phyloP scores from a whole-genome alignment of 2,888 invertebrate species.

The Pycnomerus fuliginosus region DNA sequence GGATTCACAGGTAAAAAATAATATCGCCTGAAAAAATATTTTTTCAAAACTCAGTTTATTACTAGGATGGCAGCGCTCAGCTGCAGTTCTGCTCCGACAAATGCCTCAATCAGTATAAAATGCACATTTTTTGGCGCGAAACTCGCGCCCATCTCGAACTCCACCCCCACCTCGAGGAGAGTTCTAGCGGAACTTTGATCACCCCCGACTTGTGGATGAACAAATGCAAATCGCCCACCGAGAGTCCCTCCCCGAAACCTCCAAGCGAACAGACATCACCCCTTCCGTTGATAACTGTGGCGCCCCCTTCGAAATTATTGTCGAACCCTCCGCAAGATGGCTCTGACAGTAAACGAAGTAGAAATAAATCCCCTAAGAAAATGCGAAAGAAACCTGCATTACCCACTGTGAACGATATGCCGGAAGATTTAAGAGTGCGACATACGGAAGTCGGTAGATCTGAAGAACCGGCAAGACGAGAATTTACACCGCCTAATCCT shows the following conservation, averaged over 20 bases:
- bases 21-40: not conserved
- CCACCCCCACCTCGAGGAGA: slow-evolving; percentile 60
- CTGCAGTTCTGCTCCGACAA: slow-evolving; percentile 90
- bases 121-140: slow-evolving; percentile 94
- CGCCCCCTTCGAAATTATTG: slow-evolving; percentile 67
- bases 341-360: slow-evolving; percentile 36
- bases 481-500: slow-evolving; percentile 38
- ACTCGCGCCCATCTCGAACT: slow-evolving; percentile 89
- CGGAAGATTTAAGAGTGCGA: slow-evolving; percentile 48
- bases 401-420: slow-evolving; percentile 32
- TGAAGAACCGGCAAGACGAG: not conserved
- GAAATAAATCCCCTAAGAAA: slow-evolving; percentile 47
- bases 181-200: slow-evolving; percentile 58
- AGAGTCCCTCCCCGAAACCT: slow-evolving; percentile 53
- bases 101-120: slow-evolving; percentile 94
- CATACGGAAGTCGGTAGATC: slow-evolving; percentile 31
- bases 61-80: slow-evolving; percentile 84
- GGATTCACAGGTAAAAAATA: slow-evolving; percentile 63
- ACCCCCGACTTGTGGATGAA: slow-evolving; percentile 90
- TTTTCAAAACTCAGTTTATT: slow-evolving; percentile 9
- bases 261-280: slow-evolving; percentile 52
- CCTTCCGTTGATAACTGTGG: slow-evolving; percentile 65
- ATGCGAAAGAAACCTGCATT: slow-evolving; percentile 38
- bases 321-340: slow-evolving; percentile 42
- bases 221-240: slow-evolving; percentile 64